Evolutionary conservation across 2,888 invertebrate genomes (phyloP).

Genomic region (Odontomyia ornata): DNA sequence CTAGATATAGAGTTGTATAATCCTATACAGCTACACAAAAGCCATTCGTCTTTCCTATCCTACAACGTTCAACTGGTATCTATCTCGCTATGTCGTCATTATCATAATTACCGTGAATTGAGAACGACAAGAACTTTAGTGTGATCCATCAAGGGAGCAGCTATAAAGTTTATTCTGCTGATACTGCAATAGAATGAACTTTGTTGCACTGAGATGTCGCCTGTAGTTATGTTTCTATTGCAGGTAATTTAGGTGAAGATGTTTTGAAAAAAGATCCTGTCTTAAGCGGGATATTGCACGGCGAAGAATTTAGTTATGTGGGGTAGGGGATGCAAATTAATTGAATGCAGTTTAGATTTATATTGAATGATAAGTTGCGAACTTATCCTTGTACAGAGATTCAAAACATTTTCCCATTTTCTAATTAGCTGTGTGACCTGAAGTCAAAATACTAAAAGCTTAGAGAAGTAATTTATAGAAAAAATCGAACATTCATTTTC

Average conservation of each 20-base stretch:
- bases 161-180: neutral
- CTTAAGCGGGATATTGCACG: neutral
- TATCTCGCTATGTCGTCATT: neutral
- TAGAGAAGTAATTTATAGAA: too few relatives aligned
- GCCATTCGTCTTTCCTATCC: neutral
- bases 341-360: too few relatives aligned
- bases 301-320: neutral
- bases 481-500: too few relatives aligned
- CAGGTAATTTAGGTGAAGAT: neutral
- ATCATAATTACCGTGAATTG: slow-evolving; percentile 19
- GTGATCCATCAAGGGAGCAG: neutral
- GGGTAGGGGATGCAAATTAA: too few relatives aligned
- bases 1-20: neutral
- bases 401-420: too few relatives aligned
- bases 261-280: neutral
- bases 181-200: neutral
- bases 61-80: neutral
- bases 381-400: too few relatives aligned
- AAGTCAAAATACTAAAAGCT: too few relatives aligned
- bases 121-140: neutral
- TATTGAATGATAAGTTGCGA: too few relatives aligned
- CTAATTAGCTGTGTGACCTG: too few relatives aligned
- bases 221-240: neutral
- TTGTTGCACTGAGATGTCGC: neutral
- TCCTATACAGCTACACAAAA: neutral